Percentiles rank a stretch among this genome's conserved stretches.
These are phyloP conservation scores for Intoshia linei DNA, from an alignment of 1,140 invertebrate genomes.

Conservation along the genomic window DNA sequence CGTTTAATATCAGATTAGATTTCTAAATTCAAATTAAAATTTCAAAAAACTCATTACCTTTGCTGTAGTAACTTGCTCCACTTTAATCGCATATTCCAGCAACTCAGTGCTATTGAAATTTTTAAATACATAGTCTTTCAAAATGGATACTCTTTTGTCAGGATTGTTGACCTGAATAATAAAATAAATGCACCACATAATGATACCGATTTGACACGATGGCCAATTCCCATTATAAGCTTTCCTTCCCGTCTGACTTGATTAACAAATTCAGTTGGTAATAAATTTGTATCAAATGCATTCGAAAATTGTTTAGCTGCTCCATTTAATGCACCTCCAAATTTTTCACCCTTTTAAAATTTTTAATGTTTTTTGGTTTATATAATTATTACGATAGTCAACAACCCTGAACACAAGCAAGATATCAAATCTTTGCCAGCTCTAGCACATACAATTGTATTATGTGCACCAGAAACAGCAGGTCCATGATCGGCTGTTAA, in stretches of 20 bases:
- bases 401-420: slow-evolving; percentile 60
- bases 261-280: slow-evolving; percentile 94
- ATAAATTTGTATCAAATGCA: slow-evolving; percentile 58
- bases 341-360: slow-evolving; percentile 47
- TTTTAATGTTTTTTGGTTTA: not conserved
- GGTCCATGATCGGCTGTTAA: slow-evolving; percentile 96
- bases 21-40: slow-evolving; percentile 29
- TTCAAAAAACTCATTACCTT: slow-evolving; percentile 28
- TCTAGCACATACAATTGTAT: slow-evolving; percentile 87
- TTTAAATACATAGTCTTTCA: slow-evolving; percentile 72
- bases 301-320: slow-evolving; percentile 78
- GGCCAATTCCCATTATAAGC: slow-evolving; percentile 93
- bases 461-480: slow-evolving; percentile 87
- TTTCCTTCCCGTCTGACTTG: slow-evolving; percentile 75
- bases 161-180: slow-evolving; percentile 60
- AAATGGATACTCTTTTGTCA: slow-evolving; percentile 68
- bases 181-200: slow-evolving; percentile 3
- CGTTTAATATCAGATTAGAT: slow-evolving; percentile 90
- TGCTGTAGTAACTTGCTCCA: slow-evolving; percentile 88
- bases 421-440: slow-evolving; percentile 96
- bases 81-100: slow-evolving; percentile 67
- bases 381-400: slow-evolving; percentile 50
- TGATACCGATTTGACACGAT: slow-evolving; percentile 63
- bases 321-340: slow-evolving; percentile 80
- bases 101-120: slow-evolving; percentile 67